Evolutionary conservation across 2,888 invertebrate genomes (phyloP).

Genomic region (Leptinotarsa tumamoca): DNA sequence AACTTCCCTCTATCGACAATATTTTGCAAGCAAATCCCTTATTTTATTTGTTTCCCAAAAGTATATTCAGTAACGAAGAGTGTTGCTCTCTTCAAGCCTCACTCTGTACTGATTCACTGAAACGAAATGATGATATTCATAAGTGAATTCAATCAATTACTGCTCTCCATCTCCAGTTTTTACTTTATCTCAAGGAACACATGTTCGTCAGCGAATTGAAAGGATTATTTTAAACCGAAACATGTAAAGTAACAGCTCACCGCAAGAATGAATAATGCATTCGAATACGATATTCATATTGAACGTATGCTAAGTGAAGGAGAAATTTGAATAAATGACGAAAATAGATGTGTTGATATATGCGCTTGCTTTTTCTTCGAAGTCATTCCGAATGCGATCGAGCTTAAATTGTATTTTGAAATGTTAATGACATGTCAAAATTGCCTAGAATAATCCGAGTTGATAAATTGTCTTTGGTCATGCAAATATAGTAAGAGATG

Average conservation of each 20-base stretch:
- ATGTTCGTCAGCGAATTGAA: constrained; percentile 25
- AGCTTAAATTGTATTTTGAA: constrained; percentile 16
- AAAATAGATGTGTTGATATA: constrained; percentile 18
- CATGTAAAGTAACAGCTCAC: constrained; percentile 32
- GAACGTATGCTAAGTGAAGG: constrained; percentile 20
- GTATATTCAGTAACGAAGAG: too few species aligned
- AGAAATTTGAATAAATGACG: constrained; percentile 20
- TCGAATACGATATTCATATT: constrained; percentile 27
- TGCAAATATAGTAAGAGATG: constrained; percentile 1
- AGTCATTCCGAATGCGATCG: constrained; percentile 18
- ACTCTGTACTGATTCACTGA: constrained; percentile 7
- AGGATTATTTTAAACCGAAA: constrained; percentile 25
- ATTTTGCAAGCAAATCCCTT: too few species aligned
- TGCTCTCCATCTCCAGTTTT: neutral
- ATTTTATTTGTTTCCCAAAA: too few species aligned
- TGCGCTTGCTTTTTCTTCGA: constrained; percentile 18
- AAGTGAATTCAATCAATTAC: constrained; percentile 20
- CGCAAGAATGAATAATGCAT: constrained; percentile 32
- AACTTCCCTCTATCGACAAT: too few species aligned
- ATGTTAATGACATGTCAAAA: constrained; percentile 18
- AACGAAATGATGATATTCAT: constrained; percentile 8
- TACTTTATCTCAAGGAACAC: constrained; percentile 22
- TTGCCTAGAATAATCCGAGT: neutral
- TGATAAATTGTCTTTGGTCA: constrained; percentile 17
- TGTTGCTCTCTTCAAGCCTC: neutral